A percentile compares a stretch with the other conserved stretches of the same genome.
phyloP scores from a whole-genome alignment of 2,113 vertebrate genomes.

The Bolborhynchus lineola region DNA sequence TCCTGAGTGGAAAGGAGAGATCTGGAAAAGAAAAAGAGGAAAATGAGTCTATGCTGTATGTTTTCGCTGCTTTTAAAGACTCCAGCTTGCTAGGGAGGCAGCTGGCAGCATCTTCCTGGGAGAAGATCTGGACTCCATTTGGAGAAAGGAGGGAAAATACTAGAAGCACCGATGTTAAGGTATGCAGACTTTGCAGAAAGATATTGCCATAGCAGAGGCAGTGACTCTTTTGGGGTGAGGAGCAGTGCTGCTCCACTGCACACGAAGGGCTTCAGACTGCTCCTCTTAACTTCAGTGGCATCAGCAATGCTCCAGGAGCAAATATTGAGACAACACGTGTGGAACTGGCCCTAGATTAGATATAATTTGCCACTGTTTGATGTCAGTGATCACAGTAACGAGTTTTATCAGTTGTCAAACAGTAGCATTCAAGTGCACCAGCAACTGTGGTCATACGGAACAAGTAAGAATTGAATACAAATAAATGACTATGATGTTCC shows the following conservation, averaged over 20 bases:
- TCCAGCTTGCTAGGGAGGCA: not conserved
- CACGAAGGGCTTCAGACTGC: not conserved
- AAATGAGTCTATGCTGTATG: fast-evolving
- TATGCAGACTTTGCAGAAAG: fast-evolving
- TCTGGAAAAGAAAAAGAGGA: not conserved
- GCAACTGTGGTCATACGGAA: not conserved
- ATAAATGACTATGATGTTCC: not conserved
- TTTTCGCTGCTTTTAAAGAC: not conserved
- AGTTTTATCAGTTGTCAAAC: not conserved
- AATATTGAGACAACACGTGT: not conserved
- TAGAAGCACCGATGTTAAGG: not conserved
- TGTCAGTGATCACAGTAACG: not conserved
- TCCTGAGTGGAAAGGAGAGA: not conserved
- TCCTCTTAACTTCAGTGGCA: not conserved
- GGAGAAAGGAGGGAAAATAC: not conserved
- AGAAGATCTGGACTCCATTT: not conserved
- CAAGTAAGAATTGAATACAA: not conserved
- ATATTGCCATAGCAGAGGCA: fast-evolving
- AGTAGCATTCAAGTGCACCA: not conserved
- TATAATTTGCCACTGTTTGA: not conserved
- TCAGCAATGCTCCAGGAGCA: not conserved
- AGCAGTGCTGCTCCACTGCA: fast-evolving
- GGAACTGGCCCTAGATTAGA: not conserved
- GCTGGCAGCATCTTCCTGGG: not conserved
- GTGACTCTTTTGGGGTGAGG: not conserved